Evolutionary conservation across 2,888 invertebrate genomes (phyloP).

Genomic region (Biston stratarius): DNA sequence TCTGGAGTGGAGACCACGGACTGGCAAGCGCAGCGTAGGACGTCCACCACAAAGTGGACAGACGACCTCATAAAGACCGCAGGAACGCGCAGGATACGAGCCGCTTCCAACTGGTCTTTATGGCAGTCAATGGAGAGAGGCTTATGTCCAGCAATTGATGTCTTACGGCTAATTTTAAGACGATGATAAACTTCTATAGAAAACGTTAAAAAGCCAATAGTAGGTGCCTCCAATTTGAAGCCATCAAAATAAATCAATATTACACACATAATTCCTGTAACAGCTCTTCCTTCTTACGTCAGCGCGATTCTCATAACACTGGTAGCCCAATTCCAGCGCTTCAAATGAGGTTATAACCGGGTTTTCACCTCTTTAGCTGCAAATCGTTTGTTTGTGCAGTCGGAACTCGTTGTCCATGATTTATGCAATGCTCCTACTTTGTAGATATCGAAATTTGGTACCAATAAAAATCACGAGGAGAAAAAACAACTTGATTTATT

Average conservation of each 20-base stretch:
- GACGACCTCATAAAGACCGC: too few species aligned
- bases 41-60: too few species aligned
- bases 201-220: too few species aligned
- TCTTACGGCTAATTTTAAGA: too few species aligned
- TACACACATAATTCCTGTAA: conserved; percentile 34
- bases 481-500: not conserved
- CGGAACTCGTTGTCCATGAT: conserved; percentile 3
- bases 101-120: too few species aligned
- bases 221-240: too few species aligned
- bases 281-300: conserved; percentile 43
- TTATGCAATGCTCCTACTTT: not conserved
- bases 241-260: conserved; percentile 9
- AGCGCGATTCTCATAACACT: conserved; percentile 46
- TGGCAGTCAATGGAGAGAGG: too few species aligned
- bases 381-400: conserved; percentile 44
- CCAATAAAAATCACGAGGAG: not conserved
- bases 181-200: too few species aligned
- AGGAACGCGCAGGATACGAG: too few species aligned
- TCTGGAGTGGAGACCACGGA: too few species aligned
- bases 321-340: conserved; percentile 48
- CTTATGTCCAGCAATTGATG: too few species aligned
- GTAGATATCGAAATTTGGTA: not conserved
- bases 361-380: conserved; percentile 54
- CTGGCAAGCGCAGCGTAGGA: too few species aligned
- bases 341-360: conserved; percentile 54